phyloP scores from a whole-genome alignment of 2,888 invertebrate species.

The Heliconius hortense region DNA sequence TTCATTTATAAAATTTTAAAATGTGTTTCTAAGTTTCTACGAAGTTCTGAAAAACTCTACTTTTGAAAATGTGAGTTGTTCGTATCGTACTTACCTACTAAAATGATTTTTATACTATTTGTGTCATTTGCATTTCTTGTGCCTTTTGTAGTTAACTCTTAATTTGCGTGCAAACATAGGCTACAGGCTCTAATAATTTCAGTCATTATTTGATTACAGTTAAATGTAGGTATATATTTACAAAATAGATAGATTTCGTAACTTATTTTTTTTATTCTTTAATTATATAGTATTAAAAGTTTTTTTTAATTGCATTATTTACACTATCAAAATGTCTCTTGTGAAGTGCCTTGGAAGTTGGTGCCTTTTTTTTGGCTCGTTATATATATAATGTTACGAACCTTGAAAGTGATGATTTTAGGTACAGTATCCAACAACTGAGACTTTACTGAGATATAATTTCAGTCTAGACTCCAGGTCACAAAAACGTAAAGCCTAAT shows the following conservation, averaged over 20 bases:
- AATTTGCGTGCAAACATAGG: background rate
- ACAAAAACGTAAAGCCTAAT: background rate
- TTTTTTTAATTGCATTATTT: no score
- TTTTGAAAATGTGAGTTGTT: background rate
- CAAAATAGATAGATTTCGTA: no score
- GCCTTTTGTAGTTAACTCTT: background rate
- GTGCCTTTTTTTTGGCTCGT: no score
- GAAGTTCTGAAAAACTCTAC: background rate
- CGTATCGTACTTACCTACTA: background rate
- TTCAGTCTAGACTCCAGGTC: background rate
- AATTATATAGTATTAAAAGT: no score
- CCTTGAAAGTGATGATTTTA: background rate
- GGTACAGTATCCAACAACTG: background rate
- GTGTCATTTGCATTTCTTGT: background rate
- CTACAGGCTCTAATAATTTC: background rate
- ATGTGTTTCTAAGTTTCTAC: background rate
- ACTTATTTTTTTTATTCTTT: no score
- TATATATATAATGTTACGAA: background rate
- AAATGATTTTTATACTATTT: background rate
- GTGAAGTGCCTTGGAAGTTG: no score
- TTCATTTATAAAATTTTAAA: background rate
- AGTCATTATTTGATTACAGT: background rate
- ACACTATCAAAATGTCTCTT: no score
- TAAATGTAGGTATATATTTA: background rate
- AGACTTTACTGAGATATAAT: background rate